A percentile compares a stretch with the other conserved stretches of the same genome.
Conservation (phyloP, 2,888 invertebrate species). For the Coremacera marginata region DNA sequence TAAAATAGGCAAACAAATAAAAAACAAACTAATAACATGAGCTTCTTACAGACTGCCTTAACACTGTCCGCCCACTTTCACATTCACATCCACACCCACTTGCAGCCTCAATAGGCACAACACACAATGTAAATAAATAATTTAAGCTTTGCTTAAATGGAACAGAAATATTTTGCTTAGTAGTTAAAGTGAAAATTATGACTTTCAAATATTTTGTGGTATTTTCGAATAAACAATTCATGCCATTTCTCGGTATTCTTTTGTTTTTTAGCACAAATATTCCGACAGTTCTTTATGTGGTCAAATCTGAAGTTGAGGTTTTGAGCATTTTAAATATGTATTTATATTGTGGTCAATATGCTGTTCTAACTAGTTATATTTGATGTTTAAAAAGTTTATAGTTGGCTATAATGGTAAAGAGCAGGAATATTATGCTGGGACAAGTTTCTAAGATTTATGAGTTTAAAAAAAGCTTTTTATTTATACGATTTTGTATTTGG, state of each 20-base stretch:
- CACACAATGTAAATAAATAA: slow-evolving; percentile 15
- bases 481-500: too few relatives aligned
- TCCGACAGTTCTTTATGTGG: not conserved
- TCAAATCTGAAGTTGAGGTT: too few relatives aligned
- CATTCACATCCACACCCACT: too few relatives aligned
- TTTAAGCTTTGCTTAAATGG: slow-evolving; percentile 28
- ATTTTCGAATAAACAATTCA: slow-evolving; percentile 32
- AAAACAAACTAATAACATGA: not conserved
- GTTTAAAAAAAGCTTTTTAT: too few relatives aligned
- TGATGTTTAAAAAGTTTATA: too few relatives aligned
- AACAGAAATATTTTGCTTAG: slow-evolving; percentile 29
- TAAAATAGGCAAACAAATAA: not conserved
- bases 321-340: too few relatives aligned
- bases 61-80: not conserved
- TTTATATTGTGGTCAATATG: too few relatives aligned
- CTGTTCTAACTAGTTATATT: too few relatives aligned
- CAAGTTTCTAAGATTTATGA: too few relatives aligned
- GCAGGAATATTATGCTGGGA: too few relatives aligned
- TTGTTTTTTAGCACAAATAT: not conserved
- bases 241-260: slow-evolving; percentile 18
- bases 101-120: not conserved
- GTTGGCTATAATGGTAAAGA: too few relatives aligned
- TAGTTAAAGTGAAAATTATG: slow-evolving; percentile 31
- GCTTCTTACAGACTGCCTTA: not conserved
- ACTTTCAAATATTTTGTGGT: slow-evolving; percentile 34